These are phyloP conservation scores for Elymnias hypermnestra DNA, from an alignment of 1,140 invertebrate genomes.

Conservation along the genomic window DNA sequence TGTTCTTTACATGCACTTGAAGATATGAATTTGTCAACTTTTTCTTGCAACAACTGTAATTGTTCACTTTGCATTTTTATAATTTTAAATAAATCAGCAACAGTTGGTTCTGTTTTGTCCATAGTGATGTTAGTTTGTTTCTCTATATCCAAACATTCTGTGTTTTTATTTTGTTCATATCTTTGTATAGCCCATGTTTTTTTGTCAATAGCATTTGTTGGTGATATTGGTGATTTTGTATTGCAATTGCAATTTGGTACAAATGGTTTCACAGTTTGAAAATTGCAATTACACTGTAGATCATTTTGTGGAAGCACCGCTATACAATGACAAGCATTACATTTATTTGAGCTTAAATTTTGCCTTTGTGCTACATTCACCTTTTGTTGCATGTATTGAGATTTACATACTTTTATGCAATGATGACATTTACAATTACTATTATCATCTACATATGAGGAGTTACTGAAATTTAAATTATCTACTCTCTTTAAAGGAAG, in stretches of 20 bases:
- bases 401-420: conserved; percentile 25
- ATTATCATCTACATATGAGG: conserved; percentile 6
- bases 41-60: conserved; percentile 73
- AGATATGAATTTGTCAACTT: conserved; percentile 71
- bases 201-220: conserved; percentile 44
- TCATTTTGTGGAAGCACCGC: background rate
- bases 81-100: conserved; percentile 75
- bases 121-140: conserved; percentile 39
- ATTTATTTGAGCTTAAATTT: conserved; percentile 4
- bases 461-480: conserved; percentile 3
- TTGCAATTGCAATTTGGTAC: conserved; percentile 19
- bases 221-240: conserved; percentile 4
- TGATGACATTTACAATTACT: conserved; percentile 44
- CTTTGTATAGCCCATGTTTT: conserved; percentile 54
- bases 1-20: conserved; percentile 26
- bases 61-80: conserved; percentile 78
- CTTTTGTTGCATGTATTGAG: background rate
- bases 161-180: conserved; percentile 38
- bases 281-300: conserved; percentile 17
- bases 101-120: conserved; percentile 68
- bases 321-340: conserved; percentile 14
- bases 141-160: conserved; percentile 37
- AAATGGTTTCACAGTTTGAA: conserved; percentile 5
- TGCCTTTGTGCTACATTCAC: conserved; percentile 5
- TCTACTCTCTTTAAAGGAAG: background rate